Evolutionary conservation across 2,797 vertebrate species (phyloP).

Genomic region (Leptodactylus fallax): DNA sequence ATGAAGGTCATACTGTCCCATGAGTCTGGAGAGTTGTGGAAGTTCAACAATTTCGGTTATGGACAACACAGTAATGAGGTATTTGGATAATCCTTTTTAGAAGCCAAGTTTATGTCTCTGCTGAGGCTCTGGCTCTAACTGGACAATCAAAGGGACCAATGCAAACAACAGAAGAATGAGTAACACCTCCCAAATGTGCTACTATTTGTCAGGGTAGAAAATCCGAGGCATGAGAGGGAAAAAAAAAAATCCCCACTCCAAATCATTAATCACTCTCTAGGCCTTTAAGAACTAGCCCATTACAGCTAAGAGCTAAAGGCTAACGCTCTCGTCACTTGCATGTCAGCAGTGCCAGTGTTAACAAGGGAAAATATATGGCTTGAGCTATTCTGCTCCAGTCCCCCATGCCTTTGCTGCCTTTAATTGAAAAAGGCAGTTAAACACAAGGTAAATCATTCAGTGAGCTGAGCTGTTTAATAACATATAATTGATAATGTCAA

Average conservation of each 20-base stretch:
- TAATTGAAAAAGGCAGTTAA: slow-evolving; percentile 79
- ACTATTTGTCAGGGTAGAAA: slow-evolving; percentile 69
- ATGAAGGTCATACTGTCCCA: slow-evolving; percentile 50
- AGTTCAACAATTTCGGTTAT: slow-evolving; percentile 62
- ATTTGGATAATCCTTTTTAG: slow-evolving; percentile 60
- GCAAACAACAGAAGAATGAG: slow-evolving; percentile 67
- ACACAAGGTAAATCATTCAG: slow-evolving; percentile 76
- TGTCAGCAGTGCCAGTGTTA: slow-evolving; percentile 72
- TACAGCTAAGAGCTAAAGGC: slow-evolving; percentile 74
- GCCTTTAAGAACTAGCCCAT: slow-evolving; percentile 71
- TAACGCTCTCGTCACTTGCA: slow-evolving; percentile 68
- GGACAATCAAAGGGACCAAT: slow-evolving; percentile 63
- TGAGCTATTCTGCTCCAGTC: slow-evolving; percentile 67
- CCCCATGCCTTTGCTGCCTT: slow-evolving; percentile 71
- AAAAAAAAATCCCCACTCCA: slow-evolving; percentile 68
- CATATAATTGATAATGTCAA: slow-evolving; percentile 74
- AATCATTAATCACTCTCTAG: slow-evolving; percentile 72
- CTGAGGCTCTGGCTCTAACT: slow-evolving; percentile 54
- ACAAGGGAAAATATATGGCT: slow-evolving; percentile 77
- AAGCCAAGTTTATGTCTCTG: slow-evolving; percentile 61
- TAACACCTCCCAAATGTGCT: slow-evolving; percentile 66
- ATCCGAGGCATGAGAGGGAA: slow-evolving; percentile 56
- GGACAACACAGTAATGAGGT: slow-evolving; percentile 61
- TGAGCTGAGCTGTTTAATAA: slow-evolving; percentile 75
- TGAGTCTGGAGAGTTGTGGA: slow-evolving; percentile 15